Percentiles rank a stretch among this genome's conserved stretches.
phyloP scores from a whole-genome alignment of 2,888 invertebrate genomes.

The Pammene aurita region DNA sequence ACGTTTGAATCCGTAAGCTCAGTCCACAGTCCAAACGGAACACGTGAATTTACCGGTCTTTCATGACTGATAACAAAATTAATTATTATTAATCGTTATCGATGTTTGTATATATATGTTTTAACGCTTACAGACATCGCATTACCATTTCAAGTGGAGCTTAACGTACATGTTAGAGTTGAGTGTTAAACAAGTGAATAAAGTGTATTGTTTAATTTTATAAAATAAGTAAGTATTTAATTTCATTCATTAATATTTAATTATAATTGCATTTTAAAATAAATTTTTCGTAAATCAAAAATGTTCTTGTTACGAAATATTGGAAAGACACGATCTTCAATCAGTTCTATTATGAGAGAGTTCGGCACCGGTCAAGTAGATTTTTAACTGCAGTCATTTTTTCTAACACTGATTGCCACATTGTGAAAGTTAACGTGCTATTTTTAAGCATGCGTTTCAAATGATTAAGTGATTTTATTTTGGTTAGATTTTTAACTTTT shows the following conservation, averaged over 20 bases:
- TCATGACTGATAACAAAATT: constrained; percentile 44
- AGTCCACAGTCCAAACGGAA: constrained; percentile 57
- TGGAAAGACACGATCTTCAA: neutral
- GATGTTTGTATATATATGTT: constrained; percentile 44
- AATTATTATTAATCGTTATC: constrained; percentile 37
- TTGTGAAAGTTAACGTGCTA: constrained; percentile 28
- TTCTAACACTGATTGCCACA: neutral
- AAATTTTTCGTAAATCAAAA: neutral
- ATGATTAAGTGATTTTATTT: neutral
- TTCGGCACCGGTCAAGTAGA: constrained; percentile 13
- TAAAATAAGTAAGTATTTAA: constrained; percentile 20
- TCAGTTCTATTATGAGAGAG: constrained; percentile 2
- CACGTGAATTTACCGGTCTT: constrained; percentile 57
- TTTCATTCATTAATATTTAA: neutral
- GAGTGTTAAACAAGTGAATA: constrained; percentile 20
- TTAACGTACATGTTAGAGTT: constrained; percentile 39
- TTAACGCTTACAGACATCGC: constrained; percentile 41
- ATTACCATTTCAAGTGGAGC: constrained; percentile 40
- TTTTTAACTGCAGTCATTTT: constrained; percentile 20
- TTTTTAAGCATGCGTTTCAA: constrained; percentile 1
- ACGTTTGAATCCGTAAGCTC: constrained; percentile 44
- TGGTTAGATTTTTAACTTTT: neutral
- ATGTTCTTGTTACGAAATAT: neutral
- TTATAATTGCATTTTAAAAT: neutral
- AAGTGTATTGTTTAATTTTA: constrained; percentile 24